Percentiles rank a stretch among this genome's conserved stretches.
Conservation (phyloP, 2,113 vertebrate genomes). For the Galeopterus variegatus region DNA sequence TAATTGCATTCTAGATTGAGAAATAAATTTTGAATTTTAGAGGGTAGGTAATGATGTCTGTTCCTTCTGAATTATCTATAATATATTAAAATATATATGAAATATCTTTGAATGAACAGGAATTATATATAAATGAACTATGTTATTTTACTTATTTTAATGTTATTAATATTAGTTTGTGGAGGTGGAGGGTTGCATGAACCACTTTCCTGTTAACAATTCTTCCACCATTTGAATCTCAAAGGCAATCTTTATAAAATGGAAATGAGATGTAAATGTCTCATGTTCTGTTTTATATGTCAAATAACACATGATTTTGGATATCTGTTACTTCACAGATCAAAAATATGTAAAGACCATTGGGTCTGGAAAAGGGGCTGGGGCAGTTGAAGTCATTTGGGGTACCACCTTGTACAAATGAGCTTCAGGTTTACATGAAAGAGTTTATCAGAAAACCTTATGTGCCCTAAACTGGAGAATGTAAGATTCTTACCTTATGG, state of each 20-base stretch:
- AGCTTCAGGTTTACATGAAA: constrained; percentile 60
- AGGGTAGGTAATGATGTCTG: background rate
- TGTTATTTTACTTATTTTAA: constrained; percentile 38
- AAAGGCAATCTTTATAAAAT: constrained; percentile 71
- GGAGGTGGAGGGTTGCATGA: background rate
- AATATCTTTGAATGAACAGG: constrained; percentile 24
- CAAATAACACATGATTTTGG: background rate
- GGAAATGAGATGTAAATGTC: constrained; percentile 70
- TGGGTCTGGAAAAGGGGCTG: background rate
- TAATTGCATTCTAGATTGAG: constrained; percentile 8
- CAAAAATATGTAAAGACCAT: constrained; percentile 42
- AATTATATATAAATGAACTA: background rate
- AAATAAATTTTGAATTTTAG: constrained; percentile 25
- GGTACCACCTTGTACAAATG: constrained; percentile 62
- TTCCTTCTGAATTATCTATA: constrained; percentile 38
- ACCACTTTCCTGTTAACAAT: background rate
- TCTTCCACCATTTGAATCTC: constrained; percentile 62
- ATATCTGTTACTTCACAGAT: constrained; percentile 67
- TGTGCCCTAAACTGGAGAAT: constrained; percentile 58
- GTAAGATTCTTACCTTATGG: background rate
- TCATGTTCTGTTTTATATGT: constrained; percentile 72
- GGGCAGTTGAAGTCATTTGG: background rate
- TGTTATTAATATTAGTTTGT: constrained; percentile 26
- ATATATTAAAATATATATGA: background rate
- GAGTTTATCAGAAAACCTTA: background rate